Evolutionary conservation across 2,888 invertebrate species (phyloP).

Genomic region (Cotesia congregata): DNA sequence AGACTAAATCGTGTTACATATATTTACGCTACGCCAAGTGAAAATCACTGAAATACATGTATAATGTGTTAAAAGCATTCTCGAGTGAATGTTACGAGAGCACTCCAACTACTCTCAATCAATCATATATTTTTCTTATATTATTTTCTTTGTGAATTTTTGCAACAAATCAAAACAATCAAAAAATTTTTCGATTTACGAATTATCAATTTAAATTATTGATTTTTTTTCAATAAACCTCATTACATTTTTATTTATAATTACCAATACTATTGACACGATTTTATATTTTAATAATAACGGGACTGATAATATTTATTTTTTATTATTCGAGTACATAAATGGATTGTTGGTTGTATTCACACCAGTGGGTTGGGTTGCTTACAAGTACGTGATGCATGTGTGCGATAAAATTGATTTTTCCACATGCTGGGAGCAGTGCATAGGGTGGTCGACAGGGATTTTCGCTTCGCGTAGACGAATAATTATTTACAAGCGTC

Average conservation of each 20-base stretch:
- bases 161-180: no score
- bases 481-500: constrained; percentile 45
- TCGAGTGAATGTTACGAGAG: not conserved
- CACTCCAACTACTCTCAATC: constrained; percentile 5
- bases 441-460: constrained; percentile 27
- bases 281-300: not conserved
- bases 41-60: constrained; percentile 27
- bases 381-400: not conserved
- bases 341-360: not conserved
- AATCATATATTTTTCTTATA: not conserved
- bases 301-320: not conserved
- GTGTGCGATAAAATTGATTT: constrained; percentile 20
- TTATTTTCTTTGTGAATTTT: not conserved
- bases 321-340: not conserved
- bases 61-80: constrained; percentile 20
- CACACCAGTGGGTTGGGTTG: not conserved
- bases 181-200: no score
- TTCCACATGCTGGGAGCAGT: not conserved
- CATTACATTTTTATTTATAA: not conserved
- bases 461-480: constrained; percentile 38
- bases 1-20: constrained; percentile 16
- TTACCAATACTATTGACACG: not conserved
- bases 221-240: not conserved
- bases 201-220: no score
- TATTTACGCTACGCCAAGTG: constrained; percentile 20